Percentiles rank a stretch among this genome's conserved stretches.
phyloP scores from a whole-genome alignment of 2,888 invertebrate genomes.

The Parapristionchus giblindavisi region DNA sequence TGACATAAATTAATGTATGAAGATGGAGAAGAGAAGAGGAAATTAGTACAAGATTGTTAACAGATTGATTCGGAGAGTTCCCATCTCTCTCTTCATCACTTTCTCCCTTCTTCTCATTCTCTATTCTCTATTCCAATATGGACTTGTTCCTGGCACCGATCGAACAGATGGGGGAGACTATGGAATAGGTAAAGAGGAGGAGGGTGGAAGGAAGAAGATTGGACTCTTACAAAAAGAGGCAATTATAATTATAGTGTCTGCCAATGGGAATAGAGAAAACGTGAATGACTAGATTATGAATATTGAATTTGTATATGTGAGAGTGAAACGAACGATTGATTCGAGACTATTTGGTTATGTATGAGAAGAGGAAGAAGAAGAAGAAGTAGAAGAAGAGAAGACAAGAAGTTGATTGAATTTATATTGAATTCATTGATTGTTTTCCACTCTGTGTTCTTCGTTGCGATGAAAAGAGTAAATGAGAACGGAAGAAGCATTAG shows the following conservation, averaged over 20 bases:
- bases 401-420: conserved; percentile 48
- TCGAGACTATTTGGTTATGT: too few relatives aligned
- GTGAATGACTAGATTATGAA: too few relatives aligned
- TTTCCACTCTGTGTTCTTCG: not conserved
- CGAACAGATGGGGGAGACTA: too few relatives aligned
- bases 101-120: not conserved
- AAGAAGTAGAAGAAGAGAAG: conserved; percentile 23
- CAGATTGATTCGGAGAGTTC: not conserved
- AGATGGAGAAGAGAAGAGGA: not conserved
- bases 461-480: not conserved
- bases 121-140: not conserved
- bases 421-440: conserved; percentile 43
- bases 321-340: too few relatives aligned
- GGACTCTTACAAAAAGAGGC: too few relatives aligned
- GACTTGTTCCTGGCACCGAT: not conserved
- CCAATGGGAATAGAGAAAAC: too few relatives aligned
- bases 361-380: conserved; percentile 13
- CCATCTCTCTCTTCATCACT: not conserved
- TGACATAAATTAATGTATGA: not conserved
- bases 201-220: too few relatives aligned
- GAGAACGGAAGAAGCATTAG: conserved; percentile 4
- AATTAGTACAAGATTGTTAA: not conserved
- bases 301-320: too few relatives aligned
- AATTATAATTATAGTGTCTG: too few relatives aligned
- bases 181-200: too few relatives aligned